A percentile compares a stretch with the other conserved stretches of the same genome.
Conservation (phyloP, 2,888 invertebrate species). For the Drosophila diplacantha region DNA sequence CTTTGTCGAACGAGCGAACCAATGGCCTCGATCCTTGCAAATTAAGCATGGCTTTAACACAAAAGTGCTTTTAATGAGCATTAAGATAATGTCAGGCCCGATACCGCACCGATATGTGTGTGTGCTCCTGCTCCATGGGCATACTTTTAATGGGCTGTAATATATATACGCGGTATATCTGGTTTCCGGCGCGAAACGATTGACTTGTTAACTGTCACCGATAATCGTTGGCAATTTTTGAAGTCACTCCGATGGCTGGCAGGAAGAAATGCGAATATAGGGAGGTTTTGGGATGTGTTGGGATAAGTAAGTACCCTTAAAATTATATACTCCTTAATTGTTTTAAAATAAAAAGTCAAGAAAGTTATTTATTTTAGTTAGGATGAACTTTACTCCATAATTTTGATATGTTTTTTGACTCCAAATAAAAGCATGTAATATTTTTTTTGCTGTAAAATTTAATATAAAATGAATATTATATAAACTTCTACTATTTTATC, state of each 20-base stretch:
- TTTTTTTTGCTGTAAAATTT: not conserved
- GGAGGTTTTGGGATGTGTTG: not conserved
- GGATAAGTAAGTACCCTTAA: not conserved
- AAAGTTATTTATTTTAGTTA: not conserved
- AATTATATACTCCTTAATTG: fast-evolving
- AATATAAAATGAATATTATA: not conserved
- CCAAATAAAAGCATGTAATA: not conserved
- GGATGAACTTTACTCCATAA: not conserved
- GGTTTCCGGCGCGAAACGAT: slow-evolving; percentile 33
- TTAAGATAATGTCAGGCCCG: slow-evolving; percentile 31
- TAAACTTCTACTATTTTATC: fast-evolving
- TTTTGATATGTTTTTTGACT: not conserved
- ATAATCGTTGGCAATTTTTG: slow-evolving; percentile 47
- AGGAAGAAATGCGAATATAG: no score
- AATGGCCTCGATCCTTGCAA: slow-evolving; percentile 41
- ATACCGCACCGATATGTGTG: slow-evolving; percentile 6
- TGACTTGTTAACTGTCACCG: slow-evolving; percentile 60
- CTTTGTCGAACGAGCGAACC: slow-evolving; percentile 27
- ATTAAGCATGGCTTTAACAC: slow-evolving; percentile 53
- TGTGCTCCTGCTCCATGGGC: not conserved
- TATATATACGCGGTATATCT: not conserved
- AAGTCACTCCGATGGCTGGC: not conserved
- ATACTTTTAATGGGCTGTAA: slow-evolving; percentile 19
- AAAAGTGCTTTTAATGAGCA: slow-evolving; percentile 53
- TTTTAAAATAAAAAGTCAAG: not conserved